Evolutionary conservation across 2,113 vertebrate species (phyloP).

Genomic region (Lepus timidus): DNA sequence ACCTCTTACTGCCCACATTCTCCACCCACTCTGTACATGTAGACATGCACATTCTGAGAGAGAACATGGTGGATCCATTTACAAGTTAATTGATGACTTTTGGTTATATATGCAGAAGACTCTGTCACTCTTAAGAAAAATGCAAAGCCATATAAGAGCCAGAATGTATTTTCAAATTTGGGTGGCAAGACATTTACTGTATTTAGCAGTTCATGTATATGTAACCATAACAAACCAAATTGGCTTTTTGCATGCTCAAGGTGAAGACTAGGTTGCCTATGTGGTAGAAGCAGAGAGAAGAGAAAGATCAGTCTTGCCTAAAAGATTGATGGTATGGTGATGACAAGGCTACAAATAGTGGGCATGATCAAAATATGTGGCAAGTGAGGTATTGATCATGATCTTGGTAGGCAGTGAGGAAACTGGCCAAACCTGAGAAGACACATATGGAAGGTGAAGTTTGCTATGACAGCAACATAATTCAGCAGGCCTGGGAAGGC

Average conservation of each 20-base stretch:
- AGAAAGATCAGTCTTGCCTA: not conserved
- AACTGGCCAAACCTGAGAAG: not conserved
- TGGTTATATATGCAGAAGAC: not conserved
- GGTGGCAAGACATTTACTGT: not conserved
- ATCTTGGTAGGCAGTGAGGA: not conserved
- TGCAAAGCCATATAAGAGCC: not conserved
- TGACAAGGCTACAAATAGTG: not conserved
- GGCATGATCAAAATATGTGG: not conserved
- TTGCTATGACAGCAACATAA: not conserved
- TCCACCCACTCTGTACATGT: not conserved
- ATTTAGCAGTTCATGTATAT: not conserved
- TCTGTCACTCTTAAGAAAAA: not conserved
- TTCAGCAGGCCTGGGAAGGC: not conserved
- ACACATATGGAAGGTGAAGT: not conserved
- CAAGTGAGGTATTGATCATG: not conserved
- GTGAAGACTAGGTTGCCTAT: not conserved
- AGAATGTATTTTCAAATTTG: not conserved
- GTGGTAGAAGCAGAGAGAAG: not conserved
- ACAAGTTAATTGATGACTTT: not conserved
- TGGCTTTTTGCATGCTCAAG: not conserved
- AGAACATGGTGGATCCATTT: not conserved
- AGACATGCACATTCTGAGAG: not conserved
- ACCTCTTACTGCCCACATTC: not conserved
- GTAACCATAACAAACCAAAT: not conserved
- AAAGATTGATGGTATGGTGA: not conserved